These are phyloP conservation scores for Cenopis cana DNA, from an alignment of 2,888 invertebrate species.

Conservation along the genomic window DNA sequence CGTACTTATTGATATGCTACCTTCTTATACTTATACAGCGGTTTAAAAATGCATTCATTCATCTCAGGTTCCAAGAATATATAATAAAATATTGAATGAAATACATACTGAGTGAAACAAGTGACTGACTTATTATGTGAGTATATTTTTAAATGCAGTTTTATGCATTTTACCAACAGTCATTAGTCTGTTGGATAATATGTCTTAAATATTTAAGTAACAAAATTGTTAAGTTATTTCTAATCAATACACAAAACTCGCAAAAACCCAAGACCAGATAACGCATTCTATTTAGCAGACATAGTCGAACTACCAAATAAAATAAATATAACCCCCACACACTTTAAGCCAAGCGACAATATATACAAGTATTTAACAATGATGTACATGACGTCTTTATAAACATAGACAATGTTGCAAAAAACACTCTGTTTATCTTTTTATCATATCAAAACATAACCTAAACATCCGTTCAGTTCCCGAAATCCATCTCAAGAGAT, in stretches of 20 bases:
- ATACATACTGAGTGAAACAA: neutral
- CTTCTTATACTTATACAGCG: neutral
- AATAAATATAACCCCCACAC: neutral
- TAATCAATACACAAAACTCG: neutral
- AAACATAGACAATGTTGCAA: conserved; percentile 18
- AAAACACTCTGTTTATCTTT: conserved; percentile 17
- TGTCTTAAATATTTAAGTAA: neutral
- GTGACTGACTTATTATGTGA: neutral
- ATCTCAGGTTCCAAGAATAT: too few relatives aligned
- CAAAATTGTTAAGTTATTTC: neutral
- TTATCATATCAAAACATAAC: conserved; percentile 20
- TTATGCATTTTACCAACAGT: too few relatives aligned
- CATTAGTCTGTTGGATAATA: neutral
- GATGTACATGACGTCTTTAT: neutral
- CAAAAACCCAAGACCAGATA: neutral
- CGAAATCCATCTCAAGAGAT: conserved; percentile 10
- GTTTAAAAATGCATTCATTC: too few relatives aligned
- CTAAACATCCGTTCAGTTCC: conserved; percentile 29
- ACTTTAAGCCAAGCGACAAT: neutral
- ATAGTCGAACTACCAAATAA: neutral
- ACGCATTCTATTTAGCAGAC: neutral
- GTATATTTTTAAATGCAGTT: too few relatives aligned
- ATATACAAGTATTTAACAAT: neutral
- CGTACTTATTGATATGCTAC: conserved; percentile 10
- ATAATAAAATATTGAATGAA: neutral